Evolutionary conservation across 2,888 invertebrate species (phyloP), one percentile per base, ranked within the genome.

Genomic region (Zelleria hepariella): DNA sequence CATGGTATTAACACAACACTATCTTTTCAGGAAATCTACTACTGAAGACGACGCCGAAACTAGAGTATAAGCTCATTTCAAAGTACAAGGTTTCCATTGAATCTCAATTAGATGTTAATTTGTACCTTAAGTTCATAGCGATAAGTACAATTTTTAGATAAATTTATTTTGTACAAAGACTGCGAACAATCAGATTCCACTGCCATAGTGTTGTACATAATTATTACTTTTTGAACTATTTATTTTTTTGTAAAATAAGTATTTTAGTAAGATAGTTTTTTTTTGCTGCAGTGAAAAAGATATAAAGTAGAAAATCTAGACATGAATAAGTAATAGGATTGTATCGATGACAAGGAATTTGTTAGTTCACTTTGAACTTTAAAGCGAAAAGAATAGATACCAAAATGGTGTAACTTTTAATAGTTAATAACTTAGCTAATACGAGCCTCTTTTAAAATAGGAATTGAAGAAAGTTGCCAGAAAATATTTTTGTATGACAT

Each of bases 41-140:
- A 89, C 86, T 84, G 89, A 89, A 78, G 88, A 89, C 67, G 89
- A 89, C 63, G 87, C 88, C 2, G 89, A 89, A 67, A 89, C 89
- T 58, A 81, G 88, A 79, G 89, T 89, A 60, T 89, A 73, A 78
- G 27, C 8, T 32, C 27, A 32, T 42, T 54, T 20, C n/a, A 26
- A 55, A 59, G 57, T 60, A 60, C 58, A 60, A 58, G 48, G 25
- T 57, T 85, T 86, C 87, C 86, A 86, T 82, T 86, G 86, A 86
- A 82, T 87, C 87, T 88, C 87, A 88, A 75, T 80, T 83, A 85
- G 81, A 72, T 74, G 68, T 68, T 78, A 75, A 73, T 74, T 74
- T 73, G 74, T 72, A 51, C 27, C 26, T 49, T 24, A 58, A 56
- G 20, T 51, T 56, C 51, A 57, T 61, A 59, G 21, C 7, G 32